These are phyloP conservation scores for Setophaga petechia DNA, from an alignment of 2,113 vertebrate species.

Conservation along the genomic window DNA sequence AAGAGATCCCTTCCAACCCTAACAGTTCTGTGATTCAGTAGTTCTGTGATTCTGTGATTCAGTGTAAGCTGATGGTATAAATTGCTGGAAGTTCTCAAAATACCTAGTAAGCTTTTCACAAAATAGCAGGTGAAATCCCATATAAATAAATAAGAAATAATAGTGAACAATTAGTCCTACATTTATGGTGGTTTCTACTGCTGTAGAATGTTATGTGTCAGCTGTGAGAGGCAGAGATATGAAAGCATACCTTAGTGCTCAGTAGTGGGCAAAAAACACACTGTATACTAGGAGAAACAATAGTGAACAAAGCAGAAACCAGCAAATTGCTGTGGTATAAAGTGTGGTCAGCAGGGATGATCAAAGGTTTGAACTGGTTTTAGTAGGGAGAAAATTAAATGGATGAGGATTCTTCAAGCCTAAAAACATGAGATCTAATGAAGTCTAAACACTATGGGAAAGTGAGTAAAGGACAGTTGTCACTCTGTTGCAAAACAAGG, in stretches of 20 bases:
- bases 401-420: neutral
- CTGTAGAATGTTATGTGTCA: neutral
- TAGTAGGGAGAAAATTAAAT: neutral
- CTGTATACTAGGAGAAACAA: neutral
- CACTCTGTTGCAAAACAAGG: neutral
- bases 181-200: neutral
- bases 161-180: neutral
- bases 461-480: neutral
- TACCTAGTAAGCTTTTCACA: neutral
- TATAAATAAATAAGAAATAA: neutral
- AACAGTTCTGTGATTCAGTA: neutral
- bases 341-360: neutral
- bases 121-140: neutral
- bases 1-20: neutral
- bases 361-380: neutral
- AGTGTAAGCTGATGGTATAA: neutral
- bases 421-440: neutral
- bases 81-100: neutral
- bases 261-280: neutral
- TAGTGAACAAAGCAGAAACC: neutral
- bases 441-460: neutral
- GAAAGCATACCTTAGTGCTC: neutral
- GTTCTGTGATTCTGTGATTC: neutral
- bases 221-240: neutral
- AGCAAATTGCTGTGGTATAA: neutral